Conservation (phyloP, 1,140 invertebrate species). For the Marisa cornuarietis region DNA sequence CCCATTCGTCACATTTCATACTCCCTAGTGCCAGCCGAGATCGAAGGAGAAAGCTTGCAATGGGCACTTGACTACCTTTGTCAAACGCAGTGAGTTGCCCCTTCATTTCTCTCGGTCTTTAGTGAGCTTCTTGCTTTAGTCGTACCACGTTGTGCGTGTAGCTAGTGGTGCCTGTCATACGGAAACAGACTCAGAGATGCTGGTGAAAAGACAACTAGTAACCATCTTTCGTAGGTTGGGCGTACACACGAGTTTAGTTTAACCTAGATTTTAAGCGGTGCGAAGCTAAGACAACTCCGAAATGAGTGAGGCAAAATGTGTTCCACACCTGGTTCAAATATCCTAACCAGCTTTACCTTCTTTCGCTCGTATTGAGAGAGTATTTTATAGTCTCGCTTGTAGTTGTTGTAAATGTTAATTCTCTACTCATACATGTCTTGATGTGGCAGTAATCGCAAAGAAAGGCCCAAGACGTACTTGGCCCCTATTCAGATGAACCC, state of each 20-base stretch:
- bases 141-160: not conserved
- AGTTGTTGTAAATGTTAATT: not conserved
- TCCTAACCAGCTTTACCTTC: too few relatives aligned
- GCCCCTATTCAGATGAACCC: not conserved
- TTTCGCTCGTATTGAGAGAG: too few relatives aligned
- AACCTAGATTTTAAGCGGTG: not conserved
- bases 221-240: not conserved
- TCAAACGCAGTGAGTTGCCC: constrained; percentile 74
- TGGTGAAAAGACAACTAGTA: not conserved
- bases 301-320: too few relatives aligned
- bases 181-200: not conserved
- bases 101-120: not conserved
- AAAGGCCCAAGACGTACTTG: not conserved
- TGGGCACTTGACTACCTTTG: constrained; percentile 80
- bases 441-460: not conserved
- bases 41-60: constrained; percentile 80
- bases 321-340: too few relatives aligned
- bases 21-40: constrained; percentile 75
- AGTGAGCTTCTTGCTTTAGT: constrained; percentile 7
- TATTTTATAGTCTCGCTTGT: too few relatives aligned
- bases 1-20: constrained; percentile 77
- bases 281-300: too few relatives aligned
- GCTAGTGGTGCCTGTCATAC: not conserved
- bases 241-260: not conserved
- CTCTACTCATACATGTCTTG: not conserved